Base-by-base conservation (phyloP, 2,113 vertebrate genomes). In the Melanerpes aurifrons region DNA sequence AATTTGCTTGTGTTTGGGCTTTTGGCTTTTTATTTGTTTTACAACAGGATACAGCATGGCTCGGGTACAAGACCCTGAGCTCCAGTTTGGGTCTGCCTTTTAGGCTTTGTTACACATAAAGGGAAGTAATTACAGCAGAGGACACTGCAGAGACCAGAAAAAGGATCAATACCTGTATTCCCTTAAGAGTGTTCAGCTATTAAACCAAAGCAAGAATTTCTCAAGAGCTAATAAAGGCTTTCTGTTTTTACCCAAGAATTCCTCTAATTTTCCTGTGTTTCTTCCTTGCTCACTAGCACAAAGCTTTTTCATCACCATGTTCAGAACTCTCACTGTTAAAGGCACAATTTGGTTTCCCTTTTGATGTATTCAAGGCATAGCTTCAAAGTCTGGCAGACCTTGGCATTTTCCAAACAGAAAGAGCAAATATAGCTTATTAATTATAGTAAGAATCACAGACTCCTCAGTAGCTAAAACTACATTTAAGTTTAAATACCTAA, bases 121-220 rank as follows among this genome's bases (percentile, higher is more conserved):
- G 70, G 10, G 63, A 97, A 59, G 90, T 96, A 91, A 96, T 95
- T 95, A 92, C 79, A 76, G 63, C 53, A 70, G 76, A 91, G 59
- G 92, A 94, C 81, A 91, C n/a, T 72, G 68, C 56, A 89, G 59
- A 82, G 17, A 82, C 64, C 78, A 83, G 84, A 91, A 96, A 32
- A 82, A 83, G 45, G 47, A 87, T 91, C 75, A 6, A 89, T 92
- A 35, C 25, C 43, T 58, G 4, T 47, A 91, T 68, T 94, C 80
- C 71, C 73, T 68, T 73, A 66, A 83, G 80, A 94, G 75, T 78
- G 29, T 12, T 94, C 72, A 95, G 26, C 43, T 78, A 67, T 56
- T 94, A 87, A 96, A 80, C 26, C 73, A 83, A 93, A 87, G 71
- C 28, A 89, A 43, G 74, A 89, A 82, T 92, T 86, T 68, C 63